Percentiles rank a stretch among this genome's conserved stretches.
Evolutionary conservation across 2,113 vertebrate genomes (phyloP).

Genomic region (Benitochromis conjunctus): DNA sequence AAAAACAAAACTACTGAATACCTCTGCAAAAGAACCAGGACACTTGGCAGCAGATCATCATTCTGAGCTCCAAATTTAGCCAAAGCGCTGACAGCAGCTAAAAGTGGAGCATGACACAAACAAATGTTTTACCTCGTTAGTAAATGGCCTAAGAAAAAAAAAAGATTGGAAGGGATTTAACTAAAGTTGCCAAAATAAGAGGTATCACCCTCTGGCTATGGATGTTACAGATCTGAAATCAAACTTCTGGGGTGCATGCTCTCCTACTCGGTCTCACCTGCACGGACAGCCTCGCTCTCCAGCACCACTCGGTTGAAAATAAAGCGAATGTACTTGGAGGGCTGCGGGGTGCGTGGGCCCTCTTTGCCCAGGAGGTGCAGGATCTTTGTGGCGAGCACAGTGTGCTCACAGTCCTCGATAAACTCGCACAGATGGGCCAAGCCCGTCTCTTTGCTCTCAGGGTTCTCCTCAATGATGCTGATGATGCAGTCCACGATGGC

Average conservation of each 20-base stretch:
- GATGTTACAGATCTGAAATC: not conserved
- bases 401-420: constrained; percentile 98
- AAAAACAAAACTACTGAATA: constrained; percentile 41
- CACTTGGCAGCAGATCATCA: constrained; percentile 91
- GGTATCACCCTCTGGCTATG: not conserved
- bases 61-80: constrained; percentile 99
- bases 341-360: constrained; percentile 86
- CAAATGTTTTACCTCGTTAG: not conserved
- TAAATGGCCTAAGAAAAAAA: not conserved
- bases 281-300: constrained; percentile 94
- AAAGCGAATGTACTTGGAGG: constrained; percentile 98
- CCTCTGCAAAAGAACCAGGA: constrained; percentile 95
- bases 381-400: constrained; percentile 95
- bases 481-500: constrained; percentile 98
- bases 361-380: constrained; percentile 94
- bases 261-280: constrained; percentile 75
- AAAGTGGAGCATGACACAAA: not conserved
- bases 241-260: not conserved
- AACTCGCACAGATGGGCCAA: constrained; percentile 97
- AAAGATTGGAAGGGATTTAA: not conserved
- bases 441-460: constrained; percentile 92
- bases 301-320: constrained; percentile 98
- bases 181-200: too few relatives aligned
- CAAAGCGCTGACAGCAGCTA: constrained; percentile 93
- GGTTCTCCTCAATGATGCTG: constrained; percentile 95